Evolutionary conservation across 1,140 invertebrate species (phyloP).

Genomic region (Drosophila trapezifrons): DNA sequence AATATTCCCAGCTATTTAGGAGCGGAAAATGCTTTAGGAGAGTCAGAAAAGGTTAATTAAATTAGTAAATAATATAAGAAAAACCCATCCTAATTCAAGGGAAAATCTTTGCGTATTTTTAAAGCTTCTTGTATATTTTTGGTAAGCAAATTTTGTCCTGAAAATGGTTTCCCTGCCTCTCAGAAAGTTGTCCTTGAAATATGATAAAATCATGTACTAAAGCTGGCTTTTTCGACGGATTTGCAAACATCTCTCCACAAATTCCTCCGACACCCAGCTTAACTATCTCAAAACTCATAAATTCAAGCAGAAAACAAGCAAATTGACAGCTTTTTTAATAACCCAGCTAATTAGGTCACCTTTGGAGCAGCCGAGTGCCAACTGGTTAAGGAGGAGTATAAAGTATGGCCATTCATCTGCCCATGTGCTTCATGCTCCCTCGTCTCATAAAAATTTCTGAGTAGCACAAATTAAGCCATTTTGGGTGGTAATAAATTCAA

Average conservation of each 20-base stretch:
- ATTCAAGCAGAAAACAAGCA: background rate
- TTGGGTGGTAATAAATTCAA: slow-evolving; percentile 50
- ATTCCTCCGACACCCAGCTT: background rate
- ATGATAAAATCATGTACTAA: no score
- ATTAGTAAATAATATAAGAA: background rate
- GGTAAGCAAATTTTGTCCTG: background rate
- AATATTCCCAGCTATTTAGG: background rate
- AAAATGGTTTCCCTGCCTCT: background rate
- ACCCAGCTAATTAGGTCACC: slow-evolving; percentile 21
- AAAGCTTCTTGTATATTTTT: no score
- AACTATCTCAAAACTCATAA: background rate
- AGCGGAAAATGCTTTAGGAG: background rate
- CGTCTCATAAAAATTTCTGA: slow-evolving; percentile 41
- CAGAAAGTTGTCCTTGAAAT: background rate
- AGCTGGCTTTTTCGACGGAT: no score
- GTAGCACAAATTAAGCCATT: slow-evolving; percentile 45
- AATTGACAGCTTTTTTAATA: background rate
- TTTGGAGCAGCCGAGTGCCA: background rate
- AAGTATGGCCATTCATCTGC: slow-evolving; percentile 4
- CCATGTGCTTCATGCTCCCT: slow-evolving; percentile 18
- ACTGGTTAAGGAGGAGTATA: slow-evolving; percentile 3
- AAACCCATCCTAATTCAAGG: background rate
- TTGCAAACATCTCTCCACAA: background rate
- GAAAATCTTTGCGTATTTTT: background rate
- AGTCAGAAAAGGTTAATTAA: background rate